Evolutionary conservation across 2,113 vertebrate species (phyloP).

Genomic region (Fulica atra): DNA sequence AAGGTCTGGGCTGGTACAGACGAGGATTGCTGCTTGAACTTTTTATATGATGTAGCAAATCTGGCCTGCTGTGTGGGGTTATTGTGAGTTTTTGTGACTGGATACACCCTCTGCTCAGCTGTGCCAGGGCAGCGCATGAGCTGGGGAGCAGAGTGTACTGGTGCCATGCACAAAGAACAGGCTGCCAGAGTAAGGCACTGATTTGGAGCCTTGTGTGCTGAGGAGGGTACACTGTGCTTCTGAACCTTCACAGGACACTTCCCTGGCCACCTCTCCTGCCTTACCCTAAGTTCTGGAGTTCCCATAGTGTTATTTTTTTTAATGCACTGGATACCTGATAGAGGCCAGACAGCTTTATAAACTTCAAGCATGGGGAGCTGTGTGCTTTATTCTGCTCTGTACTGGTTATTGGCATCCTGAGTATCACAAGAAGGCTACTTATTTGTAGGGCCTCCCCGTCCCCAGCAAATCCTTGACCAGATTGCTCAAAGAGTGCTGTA

Average conservation of each 20-base stretch:
- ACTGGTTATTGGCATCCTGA: neutral
- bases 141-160: accelerated
- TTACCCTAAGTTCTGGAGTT: neutral
- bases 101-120: neutral
- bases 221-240: neutral
- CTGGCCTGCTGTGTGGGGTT: neutral
- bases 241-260: neutral
- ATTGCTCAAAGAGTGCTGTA: neutral
- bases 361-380: neutral
- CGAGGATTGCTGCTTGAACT: neutral
- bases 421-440: neutral
- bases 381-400: neutral
- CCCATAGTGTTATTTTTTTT: neutral
- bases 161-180: neutral
- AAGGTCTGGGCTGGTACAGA: neutral
- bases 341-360: neutral
- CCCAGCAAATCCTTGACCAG: neutral
- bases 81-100: neutral
- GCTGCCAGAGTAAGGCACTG: neutral
- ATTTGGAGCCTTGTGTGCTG: neutral
- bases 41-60: neutral
- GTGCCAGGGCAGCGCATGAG: neutral
- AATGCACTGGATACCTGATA: accelerated
- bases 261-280: neutral
- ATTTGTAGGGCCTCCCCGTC: neutral